phyloP scores from a whole-genome alignment of 2,797 vertebrate genomes.

The Darevskia nairensis region DNA sequence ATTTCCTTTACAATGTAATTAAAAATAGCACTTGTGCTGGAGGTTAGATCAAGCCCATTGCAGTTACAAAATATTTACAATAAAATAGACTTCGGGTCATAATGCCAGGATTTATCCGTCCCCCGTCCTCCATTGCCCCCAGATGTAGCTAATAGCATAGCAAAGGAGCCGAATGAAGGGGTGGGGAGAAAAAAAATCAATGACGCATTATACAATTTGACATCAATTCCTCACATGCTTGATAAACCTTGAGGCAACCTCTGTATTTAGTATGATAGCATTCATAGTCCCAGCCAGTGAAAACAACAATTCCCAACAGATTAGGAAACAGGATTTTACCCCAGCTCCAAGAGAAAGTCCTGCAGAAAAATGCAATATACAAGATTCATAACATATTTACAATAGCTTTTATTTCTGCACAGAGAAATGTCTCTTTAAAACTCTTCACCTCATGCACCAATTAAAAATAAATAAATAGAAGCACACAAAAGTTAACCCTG shows the following conservation, averaged over 20 bases:
- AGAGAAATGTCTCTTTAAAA: constrained; percentile 39
- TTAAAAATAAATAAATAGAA: constrained; percentile 32
- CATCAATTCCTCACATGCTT: constrained; percentile 15
- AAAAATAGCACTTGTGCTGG: neutral
- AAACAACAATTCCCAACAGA: constrained; percentile 30
- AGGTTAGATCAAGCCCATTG: neutral
- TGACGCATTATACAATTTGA: neutral
- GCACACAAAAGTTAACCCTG: neutral
- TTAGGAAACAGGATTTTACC: neutral
- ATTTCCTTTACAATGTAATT: constrained; percentile 6
- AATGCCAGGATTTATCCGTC: accelerated
- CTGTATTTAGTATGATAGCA: constrained; percentile 30
- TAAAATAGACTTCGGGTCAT: neutral
- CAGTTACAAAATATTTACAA: constrained; percentile 15
- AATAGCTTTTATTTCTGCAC: constrained; percentile 10
- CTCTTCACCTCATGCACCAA: constrained; percentile 20
- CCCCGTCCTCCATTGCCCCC: neutral
- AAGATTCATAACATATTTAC: constrained; percentile 49
- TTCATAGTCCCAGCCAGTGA: constrained; percentile 25
- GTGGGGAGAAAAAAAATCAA: neutral
- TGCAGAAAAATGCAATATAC: constrained; percentile 38
- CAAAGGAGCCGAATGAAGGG: neutral
- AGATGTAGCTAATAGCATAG: neutral
- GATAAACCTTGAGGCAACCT: constrained; percentile 38
- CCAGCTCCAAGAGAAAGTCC: constrained; percentile 28